These are phyloP conservation scores for Linyphia triangularis DNA, from an alignment of 2,888 invertebrate species.

Conservation along the genomic window DNA sequence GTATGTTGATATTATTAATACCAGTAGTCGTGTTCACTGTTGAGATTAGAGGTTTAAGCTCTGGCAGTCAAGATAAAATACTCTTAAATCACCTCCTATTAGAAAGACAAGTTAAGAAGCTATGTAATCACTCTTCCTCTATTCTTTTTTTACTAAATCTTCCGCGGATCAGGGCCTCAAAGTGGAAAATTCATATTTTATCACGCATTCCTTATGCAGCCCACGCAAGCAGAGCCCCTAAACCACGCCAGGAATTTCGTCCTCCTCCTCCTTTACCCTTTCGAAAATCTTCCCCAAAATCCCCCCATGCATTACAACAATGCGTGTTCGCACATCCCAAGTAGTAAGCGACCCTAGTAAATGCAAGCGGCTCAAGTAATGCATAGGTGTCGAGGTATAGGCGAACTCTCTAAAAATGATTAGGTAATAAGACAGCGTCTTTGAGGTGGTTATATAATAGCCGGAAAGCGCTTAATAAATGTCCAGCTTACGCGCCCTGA, in stretches of 20 bases:
- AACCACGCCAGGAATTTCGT: slow-evolving; percentile 40
- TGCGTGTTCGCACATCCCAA: slow-evolving; percentile 53
- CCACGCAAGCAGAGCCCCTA: slow-evolving; percentile 17
- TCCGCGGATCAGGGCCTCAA: neutral
- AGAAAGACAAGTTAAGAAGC: neutral
- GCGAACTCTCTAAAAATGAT: slow-evolving; percentile 54
- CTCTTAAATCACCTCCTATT: neutral
- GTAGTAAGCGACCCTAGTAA: slow-evolving; percentile 1
- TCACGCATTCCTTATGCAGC: slow-evolving; percentile 38
- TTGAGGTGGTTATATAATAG: slow-evolving; percentile 44
- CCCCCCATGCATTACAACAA: slow-evolving; percentile 49
- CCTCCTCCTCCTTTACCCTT: neutral
- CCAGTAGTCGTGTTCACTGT: no score
- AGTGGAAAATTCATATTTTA: slow-evolving; percentile 37
- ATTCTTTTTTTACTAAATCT: neutral
- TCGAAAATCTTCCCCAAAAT: slow-evolving; percentile 40
- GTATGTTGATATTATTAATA: no score
- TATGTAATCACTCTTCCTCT: neutral
- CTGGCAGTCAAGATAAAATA: no score
- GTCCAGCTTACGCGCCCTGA: slow-evolving; percentile 48
- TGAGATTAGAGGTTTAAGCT: no score
- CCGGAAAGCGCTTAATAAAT: slow-evolving; percentile 58
- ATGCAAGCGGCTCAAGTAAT: neutral
- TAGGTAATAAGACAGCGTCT: slow-evolving; percentile 46
- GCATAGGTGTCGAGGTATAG: slow-evolving; percentile 5